Base-by-base conservation (phyloP, 1,140 invertebrate genomes). In the Periplaneta americana region DNA sequence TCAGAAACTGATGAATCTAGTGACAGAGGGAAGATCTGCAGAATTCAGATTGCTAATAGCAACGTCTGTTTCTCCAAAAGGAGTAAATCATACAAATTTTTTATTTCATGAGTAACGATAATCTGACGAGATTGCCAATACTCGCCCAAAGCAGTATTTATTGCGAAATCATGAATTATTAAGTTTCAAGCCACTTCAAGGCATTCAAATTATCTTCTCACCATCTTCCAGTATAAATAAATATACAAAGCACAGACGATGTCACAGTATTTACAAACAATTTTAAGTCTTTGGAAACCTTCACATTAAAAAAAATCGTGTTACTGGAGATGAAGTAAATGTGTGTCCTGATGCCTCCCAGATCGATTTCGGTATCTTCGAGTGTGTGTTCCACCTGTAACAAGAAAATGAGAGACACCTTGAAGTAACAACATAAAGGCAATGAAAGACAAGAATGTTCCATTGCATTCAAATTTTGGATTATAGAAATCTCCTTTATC, bases 171-270 rank as follows among this genome's bases (percentile, higher is more conserved):
- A n/a, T 28, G 48, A 66, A 9, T n/a, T 66, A 18, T n/a, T 22
- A 57, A 28, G 22, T 66, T 66, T 28, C 48, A 66, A 66, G 22
- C 48, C 48, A 66, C n/a, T 78, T 36, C 76, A 36, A 39, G 35
- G 36, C 34, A 78, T 22, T 11, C 17, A 78, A 35, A 22, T 36
- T 78, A 34, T 78, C 76, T 39, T 35, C 33, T 35, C 76, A 66
- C 76, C 76, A 78, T 78, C 76, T 78, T 78, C 76, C 76, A 78
- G n/a, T 78, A 76, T 28, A 78, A 78, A 78, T 78, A 78, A 78
- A 78, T 78, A 78, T 39, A 78, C 76, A 78, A 78, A 78, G 76
- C 76, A 34, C 34, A 36, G 33, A 35, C 28, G 34, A 34, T 78
- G 33, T 78, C 75, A 33, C 34, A 22, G 34, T 76, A 34, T 36